Base-by-base conservation (phyloP, 2,888 invertebrate species). In the Dendrolimus pini region DNA sequence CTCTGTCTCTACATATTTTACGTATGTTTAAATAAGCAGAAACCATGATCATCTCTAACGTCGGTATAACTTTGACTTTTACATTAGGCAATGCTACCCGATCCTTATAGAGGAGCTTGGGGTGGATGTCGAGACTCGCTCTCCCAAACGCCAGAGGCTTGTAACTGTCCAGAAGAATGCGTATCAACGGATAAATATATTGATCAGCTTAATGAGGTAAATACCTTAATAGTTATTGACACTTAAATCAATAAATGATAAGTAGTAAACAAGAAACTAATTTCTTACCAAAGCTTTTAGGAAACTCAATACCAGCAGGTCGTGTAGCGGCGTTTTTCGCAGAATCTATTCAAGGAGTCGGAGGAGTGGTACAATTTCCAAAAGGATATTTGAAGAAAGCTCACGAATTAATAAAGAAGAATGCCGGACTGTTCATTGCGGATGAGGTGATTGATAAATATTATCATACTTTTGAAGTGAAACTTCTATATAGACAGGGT, bases 311-410 rank as follows among this genome's bases (percentile, higher is more conserved):
- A 64, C 96, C 98, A 0, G 93, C 94, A 60, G 94, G 94, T 30
- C 93, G 93, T 58, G 93, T 97, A 7, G 99, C 98, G 0, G 99
- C 94, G 7, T 94, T 99, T 80, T 96, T 99, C 78, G 97, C 96
- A 0, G 99, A 99, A 83, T 96, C 97, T 0, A 99, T 99, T 66
- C 99, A 98, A 89, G 99, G 99, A 13, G 96, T 98, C 8, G 98
- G 98, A 12, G 99, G 99, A 0, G 92, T 95, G 0, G 95, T 99
- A 0, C 99, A 99, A 80, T 99, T 94, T 77, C 97, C 99, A 0
- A 96, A 94, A 76, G 94, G 95, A 3, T 99, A 96, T 78, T 77
- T 99, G 12, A 95, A 94, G 75, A 94, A 93, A 71, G 97, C 97
- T 0, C 95, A 94, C 64, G 94, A 96, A 41, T 78, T 95, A 54